Base-by-base conservation (phyloP, 2,113 vertebrate species). In the Epinephelus cyanopodus region DNA sequence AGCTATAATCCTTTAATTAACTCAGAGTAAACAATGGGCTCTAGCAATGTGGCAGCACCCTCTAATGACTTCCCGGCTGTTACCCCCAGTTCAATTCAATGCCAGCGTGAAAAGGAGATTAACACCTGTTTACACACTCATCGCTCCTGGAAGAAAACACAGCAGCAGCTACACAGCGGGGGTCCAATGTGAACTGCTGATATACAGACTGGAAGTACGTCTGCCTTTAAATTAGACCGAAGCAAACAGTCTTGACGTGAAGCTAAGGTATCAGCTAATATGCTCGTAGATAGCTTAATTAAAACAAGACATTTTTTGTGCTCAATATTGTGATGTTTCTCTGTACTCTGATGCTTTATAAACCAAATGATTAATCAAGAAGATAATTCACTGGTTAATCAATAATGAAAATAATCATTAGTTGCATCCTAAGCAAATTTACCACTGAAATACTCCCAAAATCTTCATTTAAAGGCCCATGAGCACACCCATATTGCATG, bases 1-100 rank as follows among this genome's bases (percentile, higher is more conserved):
- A 1, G 65, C 63, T 50, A 37, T 85, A 89, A 85, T 89, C 85
- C 61, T 77, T 75, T 87, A 84, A 91, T 87, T 87, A 84, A 79
- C 69, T 79, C 80, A 37, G 61, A 62, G 83, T 76, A 82, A 89
- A 89, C 83, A 92, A 62, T 54, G 73, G 45, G 72, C 76, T 60
- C 12, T 1, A 8, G 50, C 72, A 81, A 75, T 48, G 67, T 50
- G 25, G 62, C 67, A 42, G 70, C 82, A 53, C 53, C 57, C 74
- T 77, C 67, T 56, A 83, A 82, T 57, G 67, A 77, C 18, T 63
- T 82, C 45, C 52, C 76, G 42, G 71, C 82, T 52, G 80, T 48
- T 78, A 79, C 61, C 58, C 57, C 37, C 58, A 57, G 61, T 66
- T 85, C 45, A 72, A 56, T 25, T 54, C 69, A 53, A 61, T 19